phyloP scores from a whole-genome alignment of 2,113 vertebrate species.

The Neotragus pygmaeus region DNA sequence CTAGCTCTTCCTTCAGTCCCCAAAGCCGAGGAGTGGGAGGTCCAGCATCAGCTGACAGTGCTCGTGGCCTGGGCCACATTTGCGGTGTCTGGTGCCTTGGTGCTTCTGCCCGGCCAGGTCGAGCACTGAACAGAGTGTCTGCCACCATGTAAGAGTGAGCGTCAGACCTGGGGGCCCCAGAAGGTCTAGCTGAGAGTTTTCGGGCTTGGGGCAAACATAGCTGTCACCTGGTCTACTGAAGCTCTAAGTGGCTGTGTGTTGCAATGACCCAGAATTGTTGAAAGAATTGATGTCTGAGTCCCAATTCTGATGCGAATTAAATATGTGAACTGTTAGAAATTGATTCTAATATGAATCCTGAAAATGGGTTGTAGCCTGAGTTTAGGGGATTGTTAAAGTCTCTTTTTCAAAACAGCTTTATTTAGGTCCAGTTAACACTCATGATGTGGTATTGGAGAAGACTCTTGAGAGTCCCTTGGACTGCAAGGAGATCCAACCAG shows the following conservation, averaged over 20 bases:
- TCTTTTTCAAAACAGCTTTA: neutral
- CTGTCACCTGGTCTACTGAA: neutral
- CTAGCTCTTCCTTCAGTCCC: neutral
- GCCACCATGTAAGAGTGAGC: neutral
- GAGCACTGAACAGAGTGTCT: neutral
- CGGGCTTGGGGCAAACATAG: neutral
- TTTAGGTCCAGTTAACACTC: neutral
- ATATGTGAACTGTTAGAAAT: neutral
- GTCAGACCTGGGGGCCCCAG: neutral
- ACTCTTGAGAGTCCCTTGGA: too few species aligned
- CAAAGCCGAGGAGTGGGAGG: neutral
- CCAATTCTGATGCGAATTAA: neutral
- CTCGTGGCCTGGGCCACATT: neutral
- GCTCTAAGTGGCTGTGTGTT: neutral
- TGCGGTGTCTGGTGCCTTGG: neutral
- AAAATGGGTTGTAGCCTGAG: neutral
- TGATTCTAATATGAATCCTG: neutral
- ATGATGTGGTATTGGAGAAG: too few species aligned
- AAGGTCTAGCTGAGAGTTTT: neutral
- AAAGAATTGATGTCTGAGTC: neutral
- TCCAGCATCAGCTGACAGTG: accelerated
- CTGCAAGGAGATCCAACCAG: too few species aligned
- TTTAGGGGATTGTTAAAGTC: neutral
- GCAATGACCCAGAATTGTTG: neutral
- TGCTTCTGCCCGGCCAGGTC: neutral